These are phyloP conservation scores for Hypotaenidia philippensis DNA, from an alignment of 2,797 vertebrate genomes.

Conservation along the genomic window DNA sequence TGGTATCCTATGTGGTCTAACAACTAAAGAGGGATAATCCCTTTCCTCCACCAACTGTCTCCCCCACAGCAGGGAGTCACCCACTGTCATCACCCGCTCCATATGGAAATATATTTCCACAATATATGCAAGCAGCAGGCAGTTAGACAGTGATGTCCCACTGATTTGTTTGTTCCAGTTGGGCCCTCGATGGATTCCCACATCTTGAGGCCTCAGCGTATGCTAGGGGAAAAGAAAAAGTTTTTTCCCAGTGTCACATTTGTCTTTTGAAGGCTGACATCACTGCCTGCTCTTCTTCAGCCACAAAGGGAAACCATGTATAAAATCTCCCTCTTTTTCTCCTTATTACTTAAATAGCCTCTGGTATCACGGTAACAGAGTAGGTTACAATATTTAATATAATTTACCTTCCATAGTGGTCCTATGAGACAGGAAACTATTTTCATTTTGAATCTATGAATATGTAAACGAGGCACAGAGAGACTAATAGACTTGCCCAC, in stretches of 20 bases:
- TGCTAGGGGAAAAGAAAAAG: background rate
- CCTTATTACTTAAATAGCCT: background rate
- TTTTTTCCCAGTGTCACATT: background rate
- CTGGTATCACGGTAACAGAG: background rate
- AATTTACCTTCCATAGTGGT: background rate
- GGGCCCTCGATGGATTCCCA: background rate
- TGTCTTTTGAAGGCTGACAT: background rate
- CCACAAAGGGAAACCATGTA: background rate
- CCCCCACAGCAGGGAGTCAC: background rate
- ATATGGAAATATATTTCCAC: background rate
- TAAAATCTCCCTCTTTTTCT: background rate
- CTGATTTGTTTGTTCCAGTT: background rate
- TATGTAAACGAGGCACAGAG: background rate
- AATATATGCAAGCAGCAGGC: background rate
- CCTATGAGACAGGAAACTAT: background rate
- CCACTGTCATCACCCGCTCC: background rate
- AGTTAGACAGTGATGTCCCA: background rate
- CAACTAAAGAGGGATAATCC: background rate
- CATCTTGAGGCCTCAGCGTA: background rate
- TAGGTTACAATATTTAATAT: constrained; percentile 17
- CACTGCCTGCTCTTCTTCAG: background rate
- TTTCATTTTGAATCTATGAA: constrained; percentile 11
- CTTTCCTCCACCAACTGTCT: background rate
- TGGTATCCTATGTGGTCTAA: background rate
- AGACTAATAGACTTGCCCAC: background rate